These are phyloP conservation scores for Xenotilapia flavipinnis DNA, from an alignment of 2,113 vertebrate genomes.

Conservation along the genomic window DNA sequence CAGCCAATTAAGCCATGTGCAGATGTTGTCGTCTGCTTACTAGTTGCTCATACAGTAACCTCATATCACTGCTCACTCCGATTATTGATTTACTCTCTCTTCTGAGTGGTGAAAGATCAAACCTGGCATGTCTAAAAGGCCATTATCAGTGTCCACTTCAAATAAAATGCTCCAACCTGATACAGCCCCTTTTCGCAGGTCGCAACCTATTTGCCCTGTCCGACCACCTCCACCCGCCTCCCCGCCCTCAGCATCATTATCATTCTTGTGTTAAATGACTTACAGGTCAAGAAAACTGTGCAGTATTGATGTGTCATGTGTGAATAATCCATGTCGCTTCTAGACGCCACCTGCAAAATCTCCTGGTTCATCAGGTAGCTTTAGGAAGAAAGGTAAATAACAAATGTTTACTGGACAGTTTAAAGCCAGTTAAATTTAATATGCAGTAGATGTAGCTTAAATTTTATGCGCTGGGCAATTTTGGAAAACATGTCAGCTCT, in stretches of 20 bases:
- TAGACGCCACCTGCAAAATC: conserved; percentile 1
- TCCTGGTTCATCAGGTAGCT: neutral
- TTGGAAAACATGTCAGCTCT: neutral
- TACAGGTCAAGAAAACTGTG: conserved; percentile 47
- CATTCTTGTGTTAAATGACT: conserved; percentile 56
- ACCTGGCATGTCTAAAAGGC: conserved; percentile 72
- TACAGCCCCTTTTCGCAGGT: conserved; percentile 60
- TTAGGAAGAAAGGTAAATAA: neutral
- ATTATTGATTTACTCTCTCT: conserved; percentile 70
- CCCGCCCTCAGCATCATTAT: conserved; percentile 23
- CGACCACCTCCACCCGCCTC: conserved; percentile 6
- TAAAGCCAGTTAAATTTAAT: neutral
- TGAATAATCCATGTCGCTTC: conserved; percentile 37
- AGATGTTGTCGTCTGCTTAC: conserved; percentile 35
- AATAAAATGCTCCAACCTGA: conserved; percentile 72
- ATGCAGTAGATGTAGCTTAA: neutral
- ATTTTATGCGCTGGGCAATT: neutral
- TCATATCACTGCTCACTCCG: conserved; percentile 65
- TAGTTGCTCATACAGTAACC: conserved; percentile 65
- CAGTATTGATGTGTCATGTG: conserved; percentile 29
- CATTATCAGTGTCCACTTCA: conserved; percentile 73
- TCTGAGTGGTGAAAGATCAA: conserved; percentile 61
- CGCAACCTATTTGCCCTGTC: conserved; percentile 58
- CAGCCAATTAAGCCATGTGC: conserved; percentile 59
- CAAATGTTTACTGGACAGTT: neutral